Conservation (phyloP, 2,113 vertebrate genomes). For the Nycticebus coucang region DNA sequence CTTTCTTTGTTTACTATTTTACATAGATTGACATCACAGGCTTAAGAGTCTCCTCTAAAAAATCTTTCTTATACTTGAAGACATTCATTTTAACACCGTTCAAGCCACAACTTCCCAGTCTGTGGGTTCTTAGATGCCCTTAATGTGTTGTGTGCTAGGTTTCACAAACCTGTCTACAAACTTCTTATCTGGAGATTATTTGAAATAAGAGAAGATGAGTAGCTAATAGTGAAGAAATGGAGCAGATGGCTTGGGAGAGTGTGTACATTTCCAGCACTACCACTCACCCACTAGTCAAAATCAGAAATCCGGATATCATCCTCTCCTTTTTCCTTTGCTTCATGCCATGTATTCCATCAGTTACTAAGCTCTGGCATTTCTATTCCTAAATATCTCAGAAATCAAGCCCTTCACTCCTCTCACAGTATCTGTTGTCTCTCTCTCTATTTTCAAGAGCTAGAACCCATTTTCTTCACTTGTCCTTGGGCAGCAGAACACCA, state of each 20-base stretch:
- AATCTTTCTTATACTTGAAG: conserved; percentile 10
- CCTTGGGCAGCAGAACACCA: too few species aligned
- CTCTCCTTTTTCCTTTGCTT: background rate
- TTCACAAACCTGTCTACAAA: background rate
- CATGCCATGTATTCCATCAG: background rate
- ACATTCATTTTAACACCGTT: background rate
- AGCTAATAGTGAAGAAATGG: background rate
- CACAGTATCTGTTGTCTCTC: background rate
- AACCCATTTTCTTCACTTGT: too few species aligned
- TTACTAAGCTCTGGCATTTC: background rate
- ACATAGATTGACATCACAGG: background rate
- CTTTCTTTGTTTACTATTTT: background rate
- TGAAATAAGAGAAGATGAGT: background rate
- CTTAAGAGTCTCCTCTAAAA: background rate
- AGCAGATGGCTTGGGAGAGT: background rate
- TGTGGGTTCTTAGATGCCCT: background rate
- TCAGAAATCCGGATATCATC: background rate
- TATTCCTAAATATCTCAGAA: background rate
- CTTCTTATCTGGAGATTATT: background rate
- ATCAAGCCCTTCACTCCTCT: background rate
- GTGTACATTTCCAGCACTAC: background rate
- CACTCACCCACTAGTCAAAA: background rate
- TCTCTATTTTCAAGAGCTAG: background rate
- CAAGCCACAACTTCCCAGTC: background rate
- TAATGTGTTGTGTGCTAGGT: background rate